Evolutionary conservation across 2,113 vertebrate genomes (phyloP), one percentile per base, ranked within the genome.

Genomic region (Pituophis catenifer): DNA sequence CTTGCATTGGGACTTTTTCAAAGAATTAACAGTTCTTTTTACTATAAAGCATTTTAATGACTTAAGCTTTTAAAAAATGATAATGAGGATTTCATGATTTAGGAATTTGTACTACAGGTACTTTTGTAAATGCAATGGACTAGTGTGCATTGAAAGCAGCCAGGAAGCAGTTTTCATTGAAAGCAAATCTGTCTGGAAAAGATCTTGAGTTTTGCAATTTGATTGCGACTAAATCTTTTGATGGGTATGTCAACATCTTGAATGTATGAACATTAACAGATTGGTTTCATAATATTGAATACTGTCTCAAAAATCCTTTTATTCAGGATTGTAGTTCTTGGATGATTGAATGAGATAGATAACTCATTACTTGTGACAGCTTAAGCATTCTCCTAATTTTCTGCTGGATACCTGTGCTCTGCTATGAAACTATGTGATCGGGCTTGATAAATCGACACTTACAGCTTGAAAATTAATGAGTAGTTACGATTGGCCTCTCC

Each of bases 301-400:
- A 21, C 54, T 38, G 90, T 50, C 55, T 93, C 90, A 33, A 91
- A 15, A 13, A 10, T 48, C 92, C 81, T 48, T n/a, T 8, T 92
- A 92, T 94, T 89, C 2, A 15, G 86, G 81, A 38, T 86, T 75
- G 29, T 9, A 89, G 7, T 6, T 38, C 26, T 93, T 94, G 90
- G 65, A 65, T 26, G 90, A 6, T 12, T n/a, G 90, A 90, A 48
- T 91, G 0, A 95, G 9, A 92, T 17, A 95, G 8, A 92, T 17
- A 58, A 86, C 19, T 75, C 24, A 15, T 59, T 81, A 0, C 4
- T 26, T 90, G 90, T 70, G 65, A 54, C 23, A 17, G 75, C 7
- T 33, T 23, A 94, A 93, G 13, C 6, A 90, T 24, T 88, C 38
- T 17, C n/a, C 50, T 88, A n/a, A 70, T 88, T 54, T 93, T 53